Conservation (phyloP, 2,888 invertebrate genomes). For the Caenorhabditis macrosperma region DNA sequence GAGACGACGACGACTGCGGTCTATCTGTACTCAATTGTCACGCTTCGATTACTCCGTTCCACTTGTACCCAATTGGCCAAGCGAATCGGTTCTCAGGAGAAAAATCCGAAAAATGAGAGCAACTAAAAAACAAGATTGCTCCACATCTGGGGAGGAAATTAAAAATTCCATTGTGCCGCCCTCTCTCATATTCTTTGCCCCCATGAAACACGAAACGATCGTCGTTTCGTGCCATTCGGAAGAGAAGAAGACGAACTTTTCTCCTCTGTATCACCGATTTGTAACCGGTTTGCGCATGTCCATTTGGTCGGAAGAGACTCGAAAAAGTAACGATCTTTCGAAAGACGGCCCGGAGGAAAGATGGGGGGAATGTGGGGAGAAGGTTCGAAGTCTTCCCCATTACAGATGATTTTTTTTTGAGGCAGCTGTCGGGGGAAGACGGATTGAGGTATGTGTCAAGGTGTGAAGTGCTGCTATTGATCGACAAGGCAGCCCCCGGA, state of each 20-base stretch:
- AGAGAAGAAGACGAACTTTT: no score
- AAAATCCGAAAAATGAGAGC: no score
- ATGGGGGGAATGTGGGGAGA: background rate
- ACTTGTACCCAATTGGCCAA: constrained; percentile 1
- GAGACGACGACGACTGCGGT: constrained; percentile 8
- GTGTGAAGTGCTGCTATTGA: constrained; percentile 38
- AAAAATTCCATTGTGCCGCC: background rate
- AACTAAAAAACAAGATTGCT: background rate
- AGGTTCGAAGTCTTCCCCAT: background rate
- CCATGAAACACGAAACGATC: no score
- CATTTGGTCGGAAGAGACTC: no score
- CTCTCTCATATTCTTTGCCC: background rate
- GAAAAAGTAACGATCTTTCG: no score
- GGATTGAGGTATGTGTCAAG: constrained; percentile 14
- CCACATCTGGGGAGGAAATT: background rate
- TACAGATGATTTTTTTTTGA: background rate
- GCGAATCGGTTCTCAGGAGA: no score
- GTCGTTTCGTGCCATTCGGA: no score
- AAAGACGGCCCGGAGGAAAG: no score
- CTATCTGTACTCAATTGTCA: constrained; percentile 5
- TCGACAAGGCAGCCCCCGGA: constrained; percentile 35
- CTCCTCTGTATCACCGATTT: no score
- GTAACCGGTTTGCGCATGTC: no score
- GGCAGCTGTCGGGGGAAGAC: background rate
- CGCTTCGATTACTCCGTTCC: constrained; percentile 9